These are phyloP conservation scores for Xestia c-nigrum DNA, from an alignment of 2,888 invertebrate genomes.

Conservation along the genomic window DNA sequence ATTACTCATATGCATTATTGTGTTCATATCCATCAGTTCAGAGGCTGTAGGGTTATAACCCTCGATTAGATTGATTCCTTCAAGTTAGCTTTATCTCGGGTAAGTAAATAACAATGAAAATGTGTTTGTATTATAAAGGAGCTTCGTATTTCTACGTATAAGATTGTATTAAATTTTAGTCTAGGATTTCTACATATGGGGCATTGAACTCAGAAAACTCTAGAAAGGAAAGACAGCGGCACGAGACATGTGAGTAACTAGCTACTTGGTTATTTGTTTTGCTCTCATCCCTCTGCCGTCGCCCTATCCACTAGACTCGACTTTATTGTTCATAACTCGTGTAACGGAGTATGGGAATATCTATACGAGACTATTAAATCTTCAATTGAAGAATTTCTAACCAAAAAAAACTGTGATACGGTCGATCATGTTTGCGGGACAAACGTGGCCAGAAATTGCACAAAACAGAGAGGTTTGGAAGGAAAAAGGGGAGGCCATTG, in stretches of 20 bases:
- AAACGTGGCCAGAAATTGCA: too few species aligned
- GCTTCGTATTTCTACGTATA: not conserved
- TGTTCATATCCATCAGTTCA: constrained; percentile 15
- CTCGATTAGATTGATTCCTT: constrained; percentile 17
- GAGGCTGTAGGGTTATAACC: not conserved
- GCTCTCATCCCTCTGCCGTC: not conserved
- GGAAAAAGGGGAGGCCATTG: too few species aligned
- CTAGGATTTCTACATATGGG: not conserved
- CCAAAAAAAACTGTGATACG: not conserved
- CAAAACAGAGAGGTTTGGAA: too few species aligned
- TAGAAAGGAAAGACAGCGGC: not conserved
- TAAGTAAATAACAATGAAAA: constrained; percentile 21
- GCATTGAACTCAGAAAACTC: constrained; percentile 3
- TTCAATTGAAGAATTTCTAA: too few species aligned
- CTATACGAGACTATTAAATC: not conserved
- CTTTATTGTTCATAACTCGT: not conserved
- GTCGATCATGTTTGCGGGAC: too few species aligned
- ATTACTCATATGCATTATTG: constrained; percentile 33
- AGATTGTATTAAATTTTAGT: not conserved
- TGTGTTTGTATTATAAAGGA: not conserved
- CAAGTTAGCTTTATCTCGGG: not conserved
- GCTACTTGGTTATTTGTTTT: constrained; percentile 4
- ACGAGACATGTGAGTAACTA: not conserved
- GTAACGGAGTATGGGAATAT: not conserved
- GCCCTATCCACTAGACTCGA: not conserved